Evolutionary conservation across 2,888 invertebrate genomes (phyloP), one percentile per base, ranked within the genome.

Genomic region (Adela reaumurella): DNA sequence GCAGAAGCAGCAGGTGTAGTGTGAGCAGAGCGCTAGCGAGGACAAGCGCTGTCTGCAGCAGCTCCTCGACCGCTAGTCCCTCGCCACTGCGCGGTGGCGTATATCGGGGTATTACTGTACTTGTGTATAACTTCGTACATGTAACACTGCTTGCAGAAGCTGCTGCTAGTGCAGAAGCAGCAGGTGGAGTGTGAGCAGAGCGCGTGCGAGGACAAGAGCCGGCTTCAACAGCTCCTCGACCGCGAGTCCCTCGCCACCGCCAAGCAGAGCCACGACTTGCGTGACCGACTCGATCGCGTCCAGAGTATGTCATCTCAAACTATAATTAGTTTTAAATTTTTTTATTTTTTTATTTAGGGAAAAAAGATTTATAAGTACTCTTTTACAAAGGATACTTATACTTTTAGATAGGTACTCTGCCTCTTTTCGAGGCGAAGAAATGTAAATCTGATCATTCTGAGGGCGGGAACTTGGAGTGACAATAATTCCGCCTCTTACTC

Each of bases 121-220:
- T 24, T 24, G 24, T n/a, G n/a, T n/a, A n/a, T n/a, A n/a, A n/a
- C n/a, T n/a, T n/a, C n/a, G n/a, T n/a, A n/a, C n/a, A n/a, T n/a
- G 24, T 24, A 24, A 24, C 24, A 24, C 24, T 4, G 24, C 46
- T 65, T 72, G 20, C 69, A 87, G 82, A 83, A 84, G 58, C 70
- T 89, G 8, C 67, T 91, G 45, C 81, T 83, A 47, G 86, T 87
- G 0, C 86, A 89, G 55, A 84, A 84, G 53, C 81, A 85, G 49
- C 89, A 90, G 62, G 64, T 87, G 50, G 84, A 88, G 52, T 82
- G 83, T 46, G 89, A 90, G 65, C 81, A 85, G 46, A 84, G 87
- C 63, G 73, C 70, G 66, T 86, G 68, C 54, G 81, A 71, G 61
- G 59, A 71, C 52, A 72, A 68, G 17, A 67, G 60, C 56, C 80